These are phyloP conservation scores for Dasysyrphus albostriatus DNA, from an alignment of 2,888 invertebrate species.

Conservation along the genomic window DNA sequence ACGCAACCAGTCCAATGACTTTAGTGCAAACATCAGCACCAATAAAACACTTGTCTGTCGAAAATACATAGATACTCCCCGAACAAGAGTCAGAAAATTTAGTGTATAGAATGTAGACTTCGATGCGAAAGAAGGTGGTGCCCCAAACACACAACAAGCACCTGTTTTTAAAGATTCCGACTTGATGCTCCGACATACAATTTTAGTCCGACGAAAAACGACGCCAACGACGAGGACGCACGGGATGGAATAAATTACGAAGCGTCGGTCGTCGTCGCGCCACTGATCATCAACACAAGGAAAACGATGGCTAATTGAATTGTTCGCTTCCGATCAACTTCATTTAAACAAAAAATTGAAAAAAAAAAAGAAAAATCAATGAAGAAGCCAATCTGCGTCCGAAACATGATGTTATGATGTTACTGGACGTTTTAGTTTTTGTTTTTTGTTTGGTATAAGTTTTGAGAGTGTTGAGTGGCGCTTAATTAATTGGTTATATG, in stretches of 20 bases:
- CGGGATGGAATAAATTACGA: conserved; percentile 15
- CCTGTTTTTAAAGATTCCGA: conserved; percentile 6
- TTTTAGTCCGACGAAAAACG: neutral
- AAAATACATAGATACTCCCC: neutral
- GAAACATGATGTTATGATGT: conserved; percentile 15
- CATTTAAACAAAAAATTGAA: neutral
- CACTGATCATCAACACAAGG: neutral
- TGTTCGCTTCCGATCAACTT: conserved; percentile 26
- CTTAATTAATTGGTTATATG: conserved; percentile 25
- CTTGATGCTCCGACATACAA: conserved; percentile 13
- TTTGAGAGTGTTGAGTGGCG: neutral
- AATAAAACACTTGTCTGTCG: conserved; percentile 25
- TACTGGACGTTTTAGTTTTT: neutral
- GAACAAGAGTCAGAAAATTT: neutral
- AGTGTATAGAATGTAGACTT: neutral
- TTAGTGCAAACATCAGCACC: conserved; percentile 3
- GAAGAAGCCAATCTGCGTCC: conserved; percentile 7
- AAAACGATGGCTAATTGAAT: conserved; percentile 27
- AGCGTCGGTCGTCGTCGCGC: neutral
- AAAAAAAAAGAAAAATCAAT: conserved; percentile 2
- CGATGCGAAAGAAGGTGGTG: conserved; percentile 9
- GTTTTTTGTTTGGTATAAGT: neutral
- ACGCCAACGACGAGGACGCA: neutral
- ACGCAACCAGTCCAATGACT: conserved; percentile 4
- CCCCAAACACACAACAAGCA: neutral